Evolutionary conservation across 2,888 invertebrate genomes (phyloP), one percentile per base, ranked within the genome.

Genomic region (Eupithecia subfuscata): DNA sequence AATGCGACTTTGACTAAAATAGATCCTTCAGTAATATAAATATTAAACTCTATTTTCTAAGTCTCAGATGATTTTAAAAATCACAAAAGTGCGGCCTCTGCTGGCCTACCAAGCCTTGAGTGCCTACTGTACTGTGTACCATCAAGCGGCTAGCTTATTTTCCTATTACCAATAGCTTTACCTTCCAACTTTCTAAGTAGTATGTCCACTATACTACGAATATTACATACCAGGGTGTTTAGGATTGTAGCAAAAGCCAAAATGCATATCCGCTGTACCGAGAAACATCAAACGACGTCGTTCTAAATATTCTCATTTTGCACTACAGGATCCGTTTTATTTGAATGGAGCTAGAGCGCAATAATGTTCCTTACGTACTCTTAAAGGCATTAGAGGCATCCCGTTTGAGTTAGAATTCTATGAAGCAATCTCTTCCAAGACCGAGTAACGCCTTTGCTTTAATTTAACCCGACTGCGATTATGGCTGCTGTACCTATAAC

Each of bases 231-330:
- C 83, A 84, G 78, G 85, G 88, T 88, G 88, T 88, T 14, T 88
- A 88, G 88, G 87, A 88, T 88, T 86, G 88, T 87, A 87, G 86
- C 87, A 90, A 90, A 90, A 89, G 91, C 88, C 88, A 88, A 90
- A 89, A 87, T 89, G 86, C 89, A 89, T 88, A 88, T 81, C 45
- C 85, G 83, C 82, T 87, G 80, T 84, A 86, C 82, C 77, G n/a
- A n/a, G 8, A 63, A 16, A 56, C 48, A 11, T 25, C 11, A 56
- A n/a, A 25, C 25, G 60, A 25, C 60, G 25, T 25, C 60, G 25
- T 60, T 60, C 25, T 60, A 25, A 56, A 52, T 52, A 56, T 60
- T 22, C 12, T 60, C 3, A 6, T 60, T 60, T 60, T 60, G 25
- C 6, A 3, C 25, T 25, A 60, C 11, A 56, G 11, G n/a, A 14